phyloP scores from a whole-genome alignment of 2,888 invertebrate genomes.

The Norana najaformis region DNA sequence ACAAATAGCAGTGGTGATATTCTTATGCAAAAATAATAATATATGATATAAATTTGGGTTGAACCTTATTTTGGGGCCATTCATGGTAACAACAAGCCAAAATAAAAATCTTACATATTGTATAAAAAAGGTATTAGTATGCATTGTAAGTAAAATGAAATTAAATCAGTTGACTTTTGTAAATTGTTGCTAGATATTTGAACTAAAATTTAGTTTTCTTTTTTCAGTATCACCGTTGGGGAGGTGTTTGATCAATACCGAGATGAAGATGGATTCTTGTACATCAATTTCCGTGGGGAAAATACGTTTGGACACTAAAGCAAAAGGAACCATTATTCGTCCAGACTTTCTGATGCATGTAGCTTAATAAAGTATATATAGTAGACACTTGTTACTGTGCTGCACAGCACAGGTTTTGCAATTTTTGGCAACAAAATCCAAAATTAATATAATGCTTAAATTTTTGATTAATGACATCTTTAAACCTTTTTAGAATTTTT shows the following conservation, averaged over 20 bases:
- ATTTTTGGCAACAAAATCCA: not conserved
- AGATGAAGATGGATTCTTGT: slow-evolving; percentile 22
- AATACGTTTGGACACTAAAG: slow-evolving; percentile 19
- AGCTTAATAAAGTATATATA: not conserved
- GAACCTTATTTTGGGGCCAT: no score
- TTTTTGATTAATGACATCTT: not conserved
- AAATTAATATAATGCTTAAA: not conserved
- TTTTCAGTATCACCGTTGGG: slow-evolving; percentile 22
- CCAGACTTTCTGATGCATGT: not conserved
- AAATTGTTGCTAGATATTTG: not conserved
- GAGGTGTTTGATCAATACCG: slow-evolving; percentile 5
- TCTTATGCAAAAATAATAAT: no score
- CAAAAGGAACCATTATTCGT: not conserved
- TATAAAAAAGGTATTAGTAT: no score
- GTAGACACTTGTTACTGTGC: not conserved
- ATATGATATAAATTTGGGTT: no score
- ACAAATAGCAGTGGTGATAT: no score
- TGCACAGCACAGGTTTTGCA: not conserved
- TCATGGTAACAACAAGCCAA: no score
- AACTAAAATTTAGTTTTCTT: not conserved
- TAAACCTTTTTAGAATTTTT: not conserved
- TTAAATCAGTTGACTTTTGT: not conserved
- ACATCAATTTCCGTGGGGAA: not conserved
- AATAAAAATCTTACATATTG: no score
- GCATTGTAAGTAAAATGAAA: no score